Conservation (phyloP, 92 coral and sea anemone genomes). For the Nematostella vectensis region DNA sequence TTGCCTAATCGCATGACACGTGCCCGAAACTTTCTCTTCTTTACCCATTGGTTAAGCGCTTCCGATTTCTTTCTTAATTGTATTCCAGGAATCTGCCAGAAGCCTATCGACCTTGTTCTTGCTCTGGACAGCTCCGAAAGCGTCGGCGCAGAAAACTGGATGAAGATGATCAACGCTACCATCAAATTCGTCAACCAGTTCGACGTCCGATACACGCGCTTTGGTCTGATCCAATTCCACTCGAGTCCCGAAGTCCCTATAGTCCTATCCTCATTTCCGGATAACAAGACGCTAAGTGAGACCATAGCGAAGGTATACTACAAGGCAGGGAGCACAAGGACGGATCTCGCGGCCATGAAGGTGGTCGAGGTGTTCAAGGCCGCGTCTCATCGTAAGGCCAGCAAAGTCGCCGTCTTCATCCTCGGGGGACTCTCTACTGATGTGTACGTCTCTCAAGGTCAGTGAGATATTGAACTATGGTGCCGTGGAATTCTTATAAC, state of each 20-base stretch:
- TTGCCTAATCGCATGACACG: too few relatives aligned
- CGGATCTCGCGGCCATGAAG: slow-evolving; percentile 71
- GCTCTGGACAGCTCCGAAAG: slow-evolving; percentile 92
- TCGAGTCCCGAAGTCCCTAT: slow-evolving; percentile 64
- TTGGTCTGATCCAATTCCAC: slow-evolving; percentile 78
- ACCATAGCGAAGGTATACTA: slow-evolving; percentile 62
- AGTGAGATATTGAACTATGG: too few relatives aligned
- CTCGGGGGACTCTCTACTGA: slow-evolving; percentile 76
- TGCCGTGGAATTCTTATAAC: too few relatives aligned
- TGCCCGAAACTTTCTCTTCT: too few relatives aligned
- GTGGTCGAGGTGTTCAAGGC: slow-evolving; percentile 64
- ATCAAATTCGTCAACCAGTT: slow-evolving; percentile 45
- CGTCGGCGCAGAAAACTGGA: slow-evolving; percentile 77
- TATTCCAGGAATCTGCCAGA: slow-evolving; percentile 55
- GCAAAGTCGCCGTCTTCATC: slow-evolving; percentile 56
- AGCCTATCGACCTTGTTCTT: slow-evolving; percentile 75
- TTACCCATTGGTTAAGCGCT: too few relatives aligned
- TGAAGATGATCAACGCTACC: slow-evolving; percentile 51
- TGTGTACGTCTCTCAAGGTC: slow-evolving; percentile 54
- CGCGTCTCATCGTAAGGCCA: slow-evolving; percentile 58
- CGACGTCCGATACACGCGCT: slow-evolving; percentile 46
- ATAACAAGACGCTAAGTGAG: slow-evolving; percentile 34
- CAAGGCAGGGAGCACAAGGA: slow-evolving; percentile 81
- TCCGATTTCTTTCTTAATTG: too few relatives aligned
- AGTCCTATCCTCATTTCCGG: slow-evolving; percentile 43